Conservation (phyloP, 2,113 vertebrate genomes). For the Smithornis capensis region DNA sequence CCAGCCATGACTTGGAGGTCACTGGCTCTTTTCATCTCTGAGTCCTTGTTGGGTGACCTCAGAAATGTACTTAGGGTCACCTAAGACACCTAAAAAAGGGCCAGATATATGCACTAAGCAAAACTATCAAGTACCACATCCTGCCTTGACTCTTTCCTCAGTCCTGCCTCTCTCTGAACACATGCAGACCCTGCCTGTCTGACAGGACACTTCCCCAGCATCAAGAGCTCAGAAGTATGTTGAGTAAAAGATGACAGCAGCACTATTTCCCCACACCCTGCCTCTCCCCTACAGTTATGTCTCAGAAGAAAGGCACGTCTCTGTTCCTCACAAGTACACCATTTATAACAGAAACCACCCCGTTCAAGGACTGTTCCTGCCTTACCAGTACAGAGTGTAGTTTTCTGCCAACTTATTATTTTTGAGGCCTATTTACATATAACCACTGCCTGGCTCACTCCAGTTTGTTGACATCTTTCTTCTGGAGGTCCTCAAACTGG, state of each 20-base stretch:
- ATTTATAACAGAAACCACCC: background rate
- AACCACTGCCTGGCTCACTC: background rate
- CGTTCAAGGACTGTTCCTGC: background rate
- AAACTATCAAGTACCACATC: accelerated
- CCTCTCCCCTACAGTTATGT: background rate
- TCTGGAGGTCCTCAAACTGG: background rate
- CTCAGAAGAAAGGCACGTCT: conserved; percentile 8
- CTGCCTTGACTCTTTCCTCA: background rate
- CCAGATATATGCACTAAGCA: background rate
- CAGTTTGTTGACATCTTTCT: background rate
- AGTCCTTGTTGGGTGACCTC: background rate
- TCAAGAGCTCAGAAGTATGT: background rate
- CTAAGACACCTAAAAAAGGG: background rate
- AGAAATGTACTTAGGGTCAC: background rate
- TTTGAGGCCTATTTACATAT: background rate
- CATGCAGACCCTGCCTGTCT: background rate
- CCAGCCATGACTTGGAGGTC: background rate
- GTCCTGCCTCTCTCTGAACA: background rate
- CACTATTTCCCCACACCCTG: background rate
- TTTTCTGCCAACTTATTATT: background rate
- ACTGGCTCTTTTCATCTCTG: background rate
- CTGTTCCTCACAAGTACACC: background rate
- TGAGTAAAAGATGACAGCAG: background rate
- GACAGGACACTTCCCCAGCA: background rate
- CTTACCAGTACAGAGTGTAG: background rate